A percentile compares a stretch with the other conserved stretches of the same genome.
Conservation (phyloP, 1,140 invertebrate species). For the Drosophila watanabei region DNA sequence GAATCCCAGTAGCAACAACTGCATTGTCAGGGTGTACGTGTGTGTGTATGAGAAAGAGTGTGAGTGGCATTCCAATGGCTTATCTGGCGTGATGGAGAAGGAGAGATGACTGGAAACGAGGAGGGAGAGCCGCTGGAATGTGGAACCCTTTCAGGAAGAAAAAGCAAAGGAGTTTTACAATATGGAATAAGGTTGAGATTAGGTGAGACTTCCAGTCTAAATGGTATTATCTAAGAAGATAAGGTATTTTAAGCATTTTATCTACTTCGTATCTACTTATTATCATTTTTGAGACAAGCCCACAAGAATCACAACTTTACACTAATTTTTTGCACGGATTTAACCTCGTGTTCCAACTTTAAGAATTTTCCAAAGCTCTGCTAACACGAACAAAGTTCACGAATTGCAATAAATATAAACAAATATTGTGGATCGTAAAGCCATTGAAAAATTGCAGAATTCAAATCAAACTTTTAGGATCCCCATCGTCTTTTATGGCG, state of each 20-base stretch:
- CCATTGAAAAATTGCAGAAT: constrained; percentile 10
- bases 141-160: constrained; percentile 26
- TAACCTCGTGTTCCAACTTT: neutral
- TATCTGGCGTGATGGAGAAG: constrained; percentile 57
- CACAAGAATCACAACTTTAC: no score
- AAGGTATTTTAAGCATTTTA: neutral
- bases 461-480: constrained; percentile 21
- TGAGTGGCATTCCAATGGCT: constrained; percentile 77
- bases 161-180: constrained; percentile 5
- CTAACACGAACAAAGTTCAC: constrained; percentile 8
- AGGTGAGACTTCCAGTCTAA: neutral
- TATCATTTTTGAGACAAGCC: neutral
- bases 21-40: constrained; percentile 55
- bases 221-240: neutral
- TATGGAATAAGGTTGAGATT: neutral
- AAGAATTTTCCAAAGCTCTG: neutral
- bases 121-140: constrained; percentile 24
- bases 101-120: constrained; percentile 33
- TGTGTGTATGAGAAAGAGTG: constrained; percentile 17
- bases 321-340: neutral
- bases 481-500: constrained; percentile 18
- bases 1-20: constrained; percentile 77
- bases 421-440: constrained; percentile 12
- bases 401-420: constrained; percentile 18
- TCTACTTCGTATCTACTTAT: neutral